phyloP scores from a whole-genome alignment of 2,113 vertebrate genomes.

The Pelmatolapia mariae region DNA sequence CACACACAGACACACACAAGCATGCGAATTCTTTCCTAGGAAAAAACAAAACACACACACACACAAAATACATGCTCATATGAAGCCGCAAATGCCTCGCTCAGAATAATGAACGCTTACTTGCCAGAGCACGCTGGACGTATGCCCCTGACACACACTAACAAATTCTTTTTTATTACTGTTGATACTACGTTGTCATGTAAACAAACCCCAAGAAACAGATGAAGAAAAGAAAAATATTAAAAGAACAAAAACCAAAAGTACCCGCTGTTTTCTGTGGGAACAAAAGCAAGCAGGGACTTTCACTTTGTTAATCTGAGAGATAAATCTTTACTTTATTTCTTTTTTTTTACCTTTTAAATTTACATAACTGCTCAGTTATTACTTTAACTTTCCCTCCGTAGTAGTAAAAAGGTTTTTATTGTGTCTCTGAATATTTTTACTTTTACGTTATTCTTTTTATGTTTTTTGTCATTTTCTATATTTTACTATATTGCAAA shows the following conservation, averaged over 20 bases:
- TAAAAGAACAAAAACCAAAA: not conserved
- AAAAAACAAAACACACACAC: not conserved
- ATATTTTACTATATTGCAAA: not conserved
- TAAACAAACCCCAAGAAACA: slow-evolving; percentile 26
- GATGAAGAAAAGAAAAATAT: not conserved
- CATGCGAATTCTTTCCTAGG: slow-evolving; percentile 31
- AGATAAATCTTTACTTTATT: not conserved
- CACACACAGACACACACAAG: not conserved
- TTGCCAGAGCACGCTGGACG: slow-evolving; percentile 32
- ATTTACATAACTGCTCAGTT: not conserved
- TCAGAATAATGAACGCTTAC: slow-evolving; percentile 21
- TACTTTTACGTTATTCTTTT: not conserved
- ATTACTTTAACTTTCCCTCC: not conserved
- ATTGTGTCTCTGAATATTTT: not conserved
- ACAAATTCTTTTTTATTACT: slow-evolving; percentile 40
- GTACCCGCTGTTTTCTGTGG: not conserved
- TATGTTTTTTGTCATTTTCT: not conserved
- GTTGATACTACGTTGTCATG: slow-evolving; percentile 15
- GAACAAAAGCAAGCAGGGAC: not conserved
- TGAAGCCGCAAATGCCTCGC: slow-evolving; percentile 24
- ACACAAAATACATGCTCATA: slow-evolving; percentile 25
- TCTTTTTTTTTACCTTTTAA: not conserved
- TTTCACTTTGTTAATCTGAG: not conserved
- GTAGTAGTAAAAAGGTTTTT: not conserved
- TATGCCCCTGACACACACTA: slow-evolving; percentile 34